These are phyloP conservation scores for Eledone cirrhosa DNA, from an alignment of 2,888 invertebrate genomes.

Conservation along the genomic window DNA sequence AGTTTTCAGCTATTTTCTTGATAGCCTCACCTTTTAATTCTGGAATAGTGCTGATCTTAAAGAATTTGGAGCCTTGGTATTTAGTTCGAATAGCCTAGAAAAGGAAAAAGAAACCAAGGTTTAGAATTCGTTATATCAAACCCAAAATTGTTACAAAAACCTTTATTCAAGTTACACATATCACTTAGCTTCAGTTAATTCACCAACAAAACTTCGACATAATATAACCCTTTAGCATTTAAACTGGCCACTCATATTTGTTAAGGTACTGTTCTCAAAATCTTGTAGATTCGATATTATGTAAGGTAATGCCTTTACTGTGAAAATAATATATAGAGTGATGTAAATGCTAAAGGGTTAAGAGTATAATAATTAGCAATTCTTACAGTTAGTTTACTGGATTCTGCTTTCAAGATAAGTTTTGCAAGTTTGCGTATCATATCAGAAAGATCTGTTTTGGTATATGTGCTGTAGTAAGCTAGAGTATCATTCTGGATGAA, in stretches of 20 bases:
- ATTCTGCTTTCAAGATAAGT: constrained; percentile 76
- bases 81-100: constrained; percentile 67
- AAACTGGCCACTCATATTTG: too few relatives aligned
- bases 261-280: too few relatives aligned
- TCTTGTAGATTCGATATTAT: too few relatives aligned
- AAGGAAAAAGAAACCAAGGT: constrained; percentile 27
- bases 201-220: too few relatives aligned
- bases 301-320: too few relatives aligned
- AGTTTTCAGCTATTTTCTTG: neutral
- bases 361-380: neutral
- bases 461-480: constrained; percentile 80
- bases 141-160: too few relatives aligned
- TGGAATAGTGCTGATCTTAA: constrained; percentile 65
- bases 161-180: too few relatives aligned
- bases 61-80: constrained; percentile 67
- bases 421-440: constrained; percentile 77
- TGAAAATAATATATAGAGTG: too few relatives aligned
- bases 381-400: constrained; percentile 75
- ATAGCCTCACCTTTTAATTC: constrained; percentile 58
- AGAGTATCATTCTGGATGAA: constrained; percentile 75
- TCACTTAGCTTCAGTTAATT: too few relatives aligned
- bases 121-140: too few relatives aligned
- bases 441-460: constrained; percentile 75
- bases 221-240: too few relatives aligned
- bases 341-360: too few relatives aligned